Base-by-base conservation (phyloP, 2,113 vertebrate genomes). In the Hydrochoerus hydrochaeris region DNA sequence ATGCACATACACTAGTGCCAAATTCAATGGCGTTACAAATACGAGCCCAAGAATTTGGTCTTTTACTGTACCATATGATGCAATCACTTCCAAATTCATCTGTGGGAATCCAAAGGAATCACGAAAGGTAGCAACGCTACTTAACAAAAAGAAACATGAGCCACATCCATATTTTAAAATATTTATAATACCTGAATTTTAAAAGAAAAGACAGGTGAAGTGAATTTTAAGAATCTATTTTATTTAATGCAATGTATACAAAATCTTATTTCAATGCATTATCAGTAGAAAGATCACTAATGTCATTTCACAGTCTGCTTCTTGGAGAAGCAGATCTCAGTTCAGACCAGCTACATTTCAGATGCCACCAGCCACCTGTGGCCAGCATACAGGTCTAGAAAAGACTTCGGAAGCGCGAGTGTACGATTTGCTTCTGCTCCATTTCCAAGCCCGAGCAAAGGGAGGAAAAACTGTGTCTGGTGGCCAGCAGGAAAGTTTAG, bases 211-310 rank as follows among this genome's bases (percentile, higher is more conserved):
- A 8, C 28, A 80, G 46, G 46, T 84, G 24, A 92, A 83, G 57
- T 46, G 1, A 67, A 92, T 91, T 91, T 84, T 88, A 90, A 62
- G 77, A 35, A 80, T 52, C 28, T 57, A 75, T 85, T 86, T 93
- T 77, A 83, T 54, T 75, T 88, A 44, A 75, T 2, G 11, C 22
- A 83, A 77, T 26, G 77, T 71, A 86, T 30, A 85, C 8, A 81
- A 88, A 77, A 84, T 52, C 38, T 83, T 73, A 73, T 26, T 71
- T 81, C 49, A 86, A 77, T 46, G 78, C 58, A 6, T 28, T 52
- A 93, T 69, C 62, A 84, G 38, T 38, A 62, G 62, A 54, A 71
- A 95, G 77, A 58, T n/a, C 41, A 71, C 85, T 73, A 96, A 62
- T 63, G 82, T 17, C 54, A 65, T 28, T 93, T 63, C 62, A 44